phyloP scores from a whole-genome alignment of 2,113 vertebrate genomes.

The Sisor rabdophorus region DNA sequence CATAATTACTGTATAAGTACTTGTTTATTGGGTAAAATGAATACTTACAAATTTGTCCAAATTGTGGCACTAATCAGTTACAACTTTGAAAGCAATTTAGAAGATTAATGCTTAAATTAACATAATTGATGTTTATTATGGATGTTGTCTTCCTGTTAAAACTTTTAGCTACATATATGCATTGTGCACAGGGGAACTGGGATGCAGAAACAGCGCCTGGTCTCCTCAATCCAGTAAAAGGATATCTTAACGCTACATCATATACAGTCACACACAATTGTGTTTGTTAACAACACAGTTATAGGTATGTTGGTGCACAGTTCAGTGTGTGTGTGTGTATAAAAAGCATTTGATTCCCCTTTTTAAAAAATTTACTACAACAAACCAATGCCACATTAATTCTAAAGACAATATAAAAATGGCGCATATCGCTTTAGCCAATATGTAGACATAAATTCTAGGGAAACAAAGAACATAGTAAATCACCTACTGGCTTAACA shows the following conservation, averaged over 20 bases:
- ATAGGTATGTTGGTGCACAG: too few species aligned
- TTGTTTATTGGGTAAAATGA: neutral
- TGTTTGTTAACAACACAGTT: too few species aligned
- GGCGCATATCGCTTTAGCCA: conserved; percentile 17
- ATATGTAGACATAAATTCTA: neutral
- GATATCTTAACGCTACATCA: too few species aligned
- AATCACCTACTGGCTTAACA: neutral
- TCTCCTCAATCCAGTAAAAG: too few species aligned
- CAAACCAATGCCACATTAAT: conserved; percentile 13
- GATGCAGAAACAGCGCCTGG: too few species aligned
- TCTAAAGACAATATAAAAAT: conserved; percentile 30
- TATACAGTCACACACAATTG: too few species aligned
- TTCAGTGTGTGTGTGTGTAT: neutral
- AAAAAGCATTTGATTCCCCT: conserved; percentile 15
- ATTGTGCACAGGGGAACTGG: too few species aligned
- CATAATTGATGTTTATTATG: neutral
- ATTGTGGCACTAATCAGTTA: neutral
- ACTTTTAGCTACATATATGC: too few species aligned
- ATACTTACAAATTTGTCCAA: neutral
- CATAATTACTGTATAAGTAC: neutral
- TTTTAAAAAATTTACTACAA: neutral
- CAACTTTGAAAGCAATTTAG: neutral
- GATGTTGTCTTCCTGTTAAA: neutral
- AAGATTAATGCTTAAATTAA: neutral
- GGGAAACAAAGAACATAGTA: neutral